Evolutionary conservation across 2,888 invertebrate genomes (phyloP), one percentile per base, ranked within the genome.

Genomic region (Coecobrya sp.): DNA sequence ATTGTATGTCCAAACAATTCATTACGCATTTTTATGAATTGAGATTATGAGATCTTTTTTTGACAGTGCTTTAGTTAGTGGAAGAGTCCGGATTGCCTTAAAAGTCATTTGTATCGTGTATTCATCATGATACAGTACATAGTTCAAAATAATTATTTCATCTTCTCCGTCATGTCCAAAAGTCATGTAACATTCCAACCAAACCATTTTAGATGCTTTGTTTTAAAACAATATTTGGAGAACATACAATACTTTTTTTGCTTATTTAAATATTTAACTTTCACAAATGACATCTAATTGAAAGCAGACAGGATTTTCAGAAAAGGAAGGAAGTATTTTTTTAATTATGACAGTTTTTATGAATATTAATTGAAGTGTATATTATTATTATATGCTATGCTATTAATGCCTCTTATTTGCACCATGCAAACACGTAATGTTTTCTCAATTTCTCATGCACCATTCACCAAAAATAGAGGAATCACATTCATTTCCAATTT

Each of bases 221-320:
- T 13, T 49, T 76, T 49, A 27, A 45, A 22, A 76, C 16, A 55
- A 76, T 45, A 49, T 76, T 76, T 76, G 49, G 45, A 49, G 22
- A 3, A 42, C 62, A 16, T 65, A 25, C 27, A 25, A 52, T 2
- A 52, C 36, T 13, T n/a, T 2, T 59, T 76, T 49, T 81, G 79
- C 55, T 88, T 81, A 55, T 49, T 49, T 68, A 91, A 90, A 90
- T 85, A 90, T 89, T 89, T 89, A 45, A 91, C 91, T 91, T 91
- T 91, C 91, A 86, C 91, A 86, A 79, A 62, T 86, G 81, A 36
- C 86, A 79, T 86, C 65, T 91, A 90, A 90, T 85, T 84, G 90
- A 76, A 90, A 90, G 90, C 62, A n/a, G 90, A 90, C 90, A 89
- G 45, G 55, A 42, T 49, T 86, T 62, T 68, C 49, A 62, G 42